Evolutionary conservation across 2,888 invertebrate species (phyloP), one percentile per base, ranked within the genome.

Genomic region (Rhorus exstirpatorius): DNA sequence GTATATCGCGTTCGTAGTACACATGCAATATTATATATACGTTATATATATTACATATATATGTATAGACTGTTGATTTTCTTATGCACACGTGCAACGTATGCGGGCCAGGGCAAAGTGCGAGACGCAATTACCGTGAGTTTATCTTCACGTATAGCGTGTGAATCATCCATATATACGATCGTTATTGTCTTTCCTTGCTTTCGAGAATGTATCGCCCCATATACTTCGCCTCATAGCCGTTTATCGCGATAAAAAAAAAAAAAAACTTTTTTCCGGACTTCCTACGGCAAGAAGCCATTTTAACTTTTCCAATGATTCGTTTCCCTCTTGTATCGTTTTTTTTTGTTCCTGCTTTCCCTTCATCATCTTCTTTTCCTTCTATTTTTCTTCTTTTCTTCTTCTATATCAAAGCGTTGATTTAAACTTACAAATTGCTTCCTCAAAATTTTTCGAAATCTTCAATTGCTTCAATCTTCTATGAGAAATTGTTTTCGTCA

Each of bases 111-210:
- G 91, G 88, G 88, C 91, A 91, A 92, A 92, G 91, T 91, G 88
- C 89, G 88, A 89, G 87, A 83, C 91, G 92, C 91, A 91, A 89
- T 92, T 91, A 91, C 90, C 86, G 90, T 90, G 87, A 87, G 86
- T 90, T 91, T 92, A 91, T 91, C 90, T 89, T 89, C 85, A 85
- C 86, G 80, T 83, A 85, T 91, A 86, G 85, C 86, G 81, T 83
- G 85, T 92, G 92, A 92, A 90, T 92, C 92, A 91, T 87, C 71
- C 74, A 84, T 67, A 51, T 17, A 68, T 60, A 75, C 70, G 78
- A 88, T 88, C 89, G 85, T 89, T 89, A 89, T 88, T 89, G 88
- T 88, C 89, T 88, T 84, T 72, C 81, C 60, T 72, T 71, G 76
- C 24, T 58, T 51, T 68, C 68, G 26, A 46, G 84, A 82, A 79